These are phyloP conservation scores for Anguilla obscura DNA, from an alignment of 2,797 vertebrate species.

Conservation along the genomic window DNA sequence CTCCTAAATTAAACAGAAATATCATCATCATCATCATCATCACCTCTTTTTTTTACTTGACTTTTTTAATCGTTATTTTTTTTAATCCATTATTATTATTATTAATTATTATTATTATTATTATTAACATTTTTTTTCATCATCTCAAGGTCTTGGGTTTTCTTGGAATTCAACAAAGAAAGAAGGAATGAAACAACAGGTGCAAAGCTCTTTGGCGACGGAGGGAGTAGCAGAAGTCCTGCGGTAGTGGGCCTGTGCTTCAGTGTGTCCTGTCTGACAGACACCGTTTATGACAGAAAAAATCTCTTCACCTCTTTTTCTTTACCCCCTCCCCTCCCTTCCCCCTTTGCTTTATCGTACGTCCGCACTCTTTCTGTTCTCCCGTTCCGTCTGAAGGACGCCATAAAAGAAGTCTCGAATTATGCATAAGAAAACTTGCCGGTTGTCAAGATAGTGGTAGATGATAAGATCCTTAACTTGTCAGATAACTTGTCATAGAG, in stretches of 20 bases:
- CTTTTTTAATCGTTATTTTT: conserved; percentile 59
- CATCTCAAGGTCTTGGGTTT: conserved; percentile 67
- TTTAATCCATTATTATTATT: conserved; percentile 66
- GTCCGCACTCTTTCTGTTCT: neutral
- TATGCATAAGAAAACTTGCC: neutral
- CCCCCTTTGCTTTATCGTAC: neutral
- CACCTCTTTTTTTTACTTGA: conserved; percentile 65
- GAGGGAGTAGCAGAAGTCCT: conserved; percentile 32
- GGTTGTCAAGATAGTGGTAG: neutral
- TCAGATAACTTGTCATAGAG: neutral
- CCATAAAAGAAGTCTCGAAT: neutral
- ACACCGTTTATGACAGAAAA: neutral
- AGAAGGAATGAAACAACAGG: conserved; percentile 74
- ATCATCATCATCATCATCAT: conserved; percentile 78
- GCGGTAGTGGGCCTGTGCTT: conserved; percentile 31
- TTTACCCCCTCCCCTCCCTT: neutral
- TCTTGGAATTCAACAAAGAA: conserved; percentile 67
- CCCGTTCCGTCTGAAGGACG: neutral
- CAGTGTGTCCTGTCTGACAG: conserved; percentile 14
- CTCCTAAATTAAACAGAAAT: conserved; percentile 81
- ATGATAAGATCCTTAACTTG: neutral
- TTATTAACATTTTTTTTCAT: conserved; percentile 63
- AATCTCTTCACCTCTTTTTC: neutral
- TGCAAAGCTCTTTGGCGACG: conserved; percentile 58
- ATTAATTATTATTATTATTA: conserved; percentile 61